phyloP scores from a whole-genome alignment of 2,113 vertebrate genomes.

The rat (Rattus norvegicus) region GRCr8 NC_086038.1:45088501-45089000 shows the following conservation, averaged over 20 bases:
- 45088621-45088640: not conserved
- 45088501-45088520: too few species aligned
- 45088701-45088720: not conserved
- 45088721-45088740: not conserved
- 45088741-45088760: not conserved
- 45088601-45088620: not conserved
- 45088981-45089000: constrained; percentile 60
- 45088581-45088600: not conserved
- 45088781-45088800: not conserved
- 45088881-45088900: constrained; percentile 42
- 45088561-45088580: too few species aligned
- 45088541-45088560: too few species aligned
- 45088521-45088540: too few species aligned
- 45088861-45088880: constrained; percentile 30
- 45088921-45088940: constrained; percentile 57
- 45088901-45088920: constrained; percentile 53
- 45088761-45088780: not conserved
- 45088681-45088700: not conserved
- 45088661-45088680: constrained; percentile 31
- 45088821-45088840: constrained; percentile 5
- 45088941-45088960: constrained; percentile 28
- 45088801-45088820: constrained; percentile 5
- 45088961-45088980: constrained; percentile 51
- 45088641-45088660: not conserved
- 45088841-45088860: constrained; percentile 18